phyloP scores from a whole-genome alignment of 2,797 vertebrate species.

The Rhinophrynus dorsalis region DNA sequence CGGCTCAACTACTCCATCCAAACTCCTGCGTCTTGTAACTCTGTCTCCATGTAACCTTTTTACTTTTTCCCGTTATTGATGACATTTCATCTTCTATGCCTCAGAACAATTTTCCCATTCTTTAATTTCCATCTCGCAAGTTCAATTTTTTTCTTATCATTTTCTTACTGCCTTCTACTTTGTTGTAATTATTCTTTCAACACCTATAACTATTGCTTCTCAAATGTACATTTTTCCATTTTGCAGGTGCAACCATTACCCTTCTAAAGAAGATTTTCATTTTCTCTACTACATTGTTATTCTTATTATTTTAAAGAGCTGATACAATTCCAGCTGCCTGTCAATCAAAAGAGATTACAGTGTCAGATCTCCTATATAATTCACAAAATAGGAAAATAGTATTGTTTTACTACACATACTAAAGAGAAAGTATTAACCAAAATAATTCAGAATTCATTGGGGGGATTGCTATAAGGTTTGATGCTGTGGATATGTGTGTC shows the following conservation, averaged over 20 bases:
- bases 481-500: no score
- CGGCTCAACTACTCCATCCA: constrained; percentile 8
- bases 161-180: constrained; percentile 35
- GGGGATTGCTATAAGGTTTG: no score
- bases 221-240: constrained; percentile 37
- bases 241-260: constrained; percentile 7
- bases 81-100: constrained; percentile 30
- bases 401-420: background rate
- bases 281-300: constrained; percentile 8
- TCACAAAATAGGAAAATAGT: constrained; percentile 29
- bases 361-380: constrained; percentile 1
- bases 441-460: no score
- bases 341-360: constrained; percentile 34
- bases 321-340: constrained; percentile 32
- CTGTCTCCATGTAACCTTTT: constrained; percentile 14
- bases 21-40: background rate
- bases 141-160: constrained; percentile 36
- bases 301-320: constrained; percentile 38
- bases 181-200: constrained; percentile 44
- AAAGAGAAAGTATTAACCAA: background rate
- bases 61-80: constrained; percentile 17
- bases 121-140: constrained; percentile 41
- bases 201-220: constrained; percentile 30
- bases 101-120: constrained; percentile 37
- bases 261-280: constrained; percentile 33